Base-by-base conservation (phyloP, 2,797 vertebrate species). In the Xiphophorus birchmanni region DNA sequence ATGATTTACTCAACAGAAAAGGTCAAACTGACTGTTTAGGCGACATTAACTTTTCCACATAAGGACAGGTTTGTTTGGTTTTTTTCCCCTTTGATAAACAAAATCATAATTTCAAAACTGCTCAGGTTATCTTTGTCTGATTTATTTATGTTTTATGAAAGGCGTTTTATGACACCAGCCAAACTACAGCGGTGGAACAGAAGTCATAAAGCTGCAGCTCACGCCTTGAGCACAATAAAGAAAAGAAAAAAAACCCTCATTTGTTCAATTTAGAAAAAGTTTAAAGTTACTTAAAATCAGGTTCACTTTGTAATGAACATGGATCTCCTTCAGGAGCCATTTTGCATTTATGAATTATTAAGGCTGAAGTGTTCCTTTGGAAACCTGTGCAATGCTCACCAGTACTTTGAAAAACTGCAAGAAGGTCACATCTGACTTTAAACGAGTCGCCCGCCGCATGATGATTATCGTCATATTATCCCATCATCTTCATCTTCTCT, bases 401-500 rank as follows among this genome's bases (percentile, higher is more conserved):
- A 73, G 72, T 32, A 73, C 26, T 47, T 9, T 74, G 45, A 73
- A 48, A 50, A 52, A 74, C 45, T 32, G 72, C 50, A 74, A 52
- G 52, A 52, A 52, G 47, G 47, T 52, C 23, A 74, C 32, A 52
- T 35, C 50, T 52, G 18, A 23, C 32, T 35, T 52, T 23, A 52
- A 74, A 60, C 29, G 40, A 84, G 88, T 91, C 79, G 76, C 56
- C 77, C 2, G 78, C 69, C 50, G 76, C 75, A 17, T 0, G 0
- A 78, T 84, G 77, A 82, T 91, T 40, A 78, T 85, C 82, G 65
- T 88, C n/a, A 60, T 76, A 84, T 82, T 79, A 71, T 85, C 77
- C 72, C 86, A 90, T 92, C 85, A 88, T 83, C 29, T 73, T 73
- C 74, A 74, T 78, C 71, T 73, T 85, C 83, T 10, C 83, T 75